These are phyloP conservation scores for Chitala chitala DNA, from an alignment of 2,113 vertebrate species.

Conservation along the genomic window DNA sequence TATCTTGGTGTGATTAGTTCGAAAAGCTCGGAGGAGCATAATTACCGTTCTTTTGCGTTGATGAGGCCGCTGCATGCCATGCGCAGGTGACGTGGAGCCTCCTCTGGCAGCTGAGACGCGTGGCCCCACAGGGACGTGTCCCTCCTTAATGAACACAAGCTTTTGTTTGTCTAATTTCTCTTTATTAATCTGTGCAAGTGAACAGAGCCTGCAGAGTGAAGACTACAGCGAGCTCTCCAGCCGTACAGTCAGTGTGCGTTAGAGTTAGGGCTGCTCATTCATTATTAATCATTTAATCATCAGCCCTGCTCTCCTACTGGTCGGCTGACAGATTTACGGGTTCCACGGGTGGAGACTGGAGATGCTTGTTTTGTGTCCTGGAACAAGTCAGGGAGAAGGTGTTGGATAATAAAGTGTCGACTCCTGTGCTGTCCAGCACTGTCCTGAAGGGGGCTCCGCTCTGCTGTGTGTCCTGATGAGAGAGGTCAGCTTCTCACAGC, in stretches of 20 bases:
- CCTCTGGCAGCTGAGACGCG: neutral
- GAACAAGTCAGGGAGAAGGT: neutral
- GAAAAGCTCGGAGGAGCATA: conserved; percentile 26
- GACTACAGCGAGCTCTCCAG: conserved; percentile 31
- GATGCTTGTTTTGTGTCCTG: conserved; percentile 14
- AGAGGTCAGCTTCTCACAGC: too few species aligned
- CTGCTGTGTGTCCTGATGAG: too few species aligned
- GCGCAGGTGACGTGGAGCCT: conserved; percentile 24
- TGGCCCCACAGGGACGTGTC: conserved; percentile 37
- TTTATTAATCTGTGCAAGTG: conserved; percentile 37
- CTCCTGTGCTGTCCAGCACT: neutral
- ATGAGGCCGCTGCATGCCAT: conserved; percentile 8
- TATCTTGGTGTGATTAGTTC: conserved; percentile 34
- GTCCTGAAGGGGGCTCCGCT: too few species aligned
- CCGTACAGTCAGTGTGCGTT: conserved; percentile 13
- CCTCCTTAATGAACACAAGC: conserved; percentile 28
- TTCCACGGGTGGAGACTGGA: neutral
- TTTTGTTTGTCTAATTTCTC: conserved; percentile 44
- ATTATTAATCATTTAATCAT: conserved; percentile 53
- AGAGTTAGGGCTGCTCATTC: conserved; percentile 35
- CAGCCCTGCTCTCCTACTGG: conserved; percentile 14
- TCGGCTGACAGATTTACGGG: conserved; percentile 27
- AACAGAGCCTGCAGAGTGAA: conserved; percentile 28
- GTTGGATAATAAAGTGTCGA: neutral
- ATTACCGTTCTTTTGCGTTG: conserved; percentile 4